phyloP scores from a whole-genome alignment of 2,113 vertebrate species.

The Trogon melanurus region DNA sequence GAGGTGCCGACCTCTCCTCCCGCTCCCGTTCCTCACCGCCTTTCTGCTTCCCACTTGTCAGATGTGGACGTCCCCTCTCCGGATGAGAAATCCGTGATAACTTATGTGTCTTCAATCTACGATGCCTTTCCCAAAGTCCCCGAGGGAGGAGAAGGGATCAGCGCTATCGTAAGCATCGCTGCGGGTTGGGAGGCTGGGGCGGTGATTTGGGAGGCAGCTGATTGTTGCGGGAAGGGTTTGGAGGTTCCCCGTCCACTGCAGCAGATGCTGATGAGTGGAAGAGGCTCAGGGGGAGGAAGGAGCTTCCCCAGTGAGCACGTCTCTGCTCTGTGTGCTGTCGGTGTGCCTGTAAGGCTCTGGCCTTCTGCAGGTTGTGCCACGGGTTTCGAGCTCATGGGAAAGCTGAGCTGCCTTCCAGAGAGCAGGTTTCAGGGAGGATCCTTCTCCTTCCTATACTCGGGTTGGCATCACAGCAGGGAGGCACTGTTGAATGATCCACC shows the following conservation, averaged over 20 bases:
- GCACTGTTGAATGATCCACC: rapidly evolving
- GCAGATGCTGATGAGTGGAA: background rate
- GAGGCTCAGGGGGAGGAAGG: background rate
- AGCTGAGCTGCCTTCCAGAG: background rate
- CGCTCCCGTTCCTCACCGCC: background rate
- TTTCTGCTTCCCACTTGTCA: constrained; percentile 51
- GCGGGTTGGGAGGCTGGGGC: background rate
- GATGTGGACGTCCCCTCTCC: constrained; percentile 96
- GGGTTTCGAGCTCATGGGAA: background rate
- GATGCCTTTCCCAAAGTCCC: constrained; percentile 99
- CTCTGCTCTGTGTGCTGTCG: background rate
- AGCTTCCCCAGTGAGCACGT: rapidly evolving
- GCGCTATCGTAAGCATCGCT: constrained; percentile 81
- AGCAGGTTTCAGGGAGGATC: background rate
- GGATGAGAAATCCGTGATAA: constrained; percentile 98
- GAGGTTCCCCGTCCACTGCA: background rate
- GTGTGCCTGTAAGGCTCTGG: background rate
- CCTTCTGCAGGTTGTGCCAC: rapidly evolving
- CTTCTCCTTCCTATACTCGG: background rate
- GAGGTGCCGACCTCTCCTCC: background rate
- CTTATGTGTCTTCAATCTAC: constrained; percentile 98
- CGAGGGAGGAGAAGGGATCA: constrained; percentile 94
- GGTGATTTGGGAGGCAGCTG: rapidly evolving
- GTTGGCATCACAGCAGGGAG: background rate
- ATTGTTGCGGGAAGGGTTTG: background rate